Percentiles rank a stretch among this genome's conserved stretches.
phyloP scores from a whole-genome alignment of 2,797 vertebrate species.

The Xiphophorus birchmanni region DNA sequence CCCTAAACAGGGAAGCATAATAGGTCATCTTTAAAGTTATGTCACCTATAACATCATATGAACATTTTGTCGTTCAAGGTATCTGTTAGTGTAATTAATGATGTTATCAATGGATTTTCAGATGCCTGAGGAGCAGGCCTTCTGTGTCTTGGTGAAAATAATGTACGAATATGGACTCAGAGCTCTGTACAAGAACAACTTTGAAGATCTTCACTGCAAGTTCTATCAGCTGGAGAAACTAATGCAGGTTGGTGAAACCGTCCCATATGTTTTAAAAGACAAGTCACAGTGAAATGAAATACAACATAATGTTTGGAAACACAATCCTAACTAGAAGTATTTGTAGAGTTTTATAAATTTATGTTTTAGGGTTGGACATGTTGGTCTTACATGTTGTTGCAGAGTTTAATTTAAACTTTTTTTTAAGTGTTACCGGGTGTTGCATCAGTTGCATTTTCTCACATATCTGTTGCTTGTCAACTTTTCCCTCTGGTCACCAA shows the following conservation, averaged over 20 bases:
- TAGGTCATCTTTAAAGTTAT: background rate
- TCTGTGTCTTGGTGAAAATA: slow-evolving; percentile 97
- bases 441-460: background rate
- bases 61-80: background rate
- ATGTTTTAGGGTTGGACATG: background rate
- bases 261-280: background rate
- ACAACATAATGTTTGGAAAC: background rate
- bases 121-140: slow-evolving; percentile 99
- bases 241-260: slow-evolving; percentile 86
- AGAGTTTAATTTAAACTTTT: background rate
- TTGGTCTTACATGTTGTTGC: background rate
- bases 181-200: slow-evolving; percentile 96
- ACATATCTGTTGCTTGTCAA: background rate
- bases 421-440: background rate
- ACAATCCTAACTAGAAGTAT: background rate
- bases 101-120: slow-evolving; percentile 60
- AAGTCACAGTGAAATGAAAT: background rate
- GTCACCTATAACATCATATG: background rate
- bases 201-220: slow-evolving; percentile 98
- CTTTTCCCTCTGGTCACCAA: background rate
- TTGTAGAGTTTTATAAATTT: background rate
- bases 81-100: background rate
- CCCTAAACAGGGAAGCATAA: too few species aligned
- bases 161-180: slow-evolving; percentile 94
- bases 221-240: slow-evolving; percentile 96